Base-by-base conservation (phyloP, 30 jellyfish, hydroid and myxozoan genomes). In the Turritopsis rubra region DNA sequence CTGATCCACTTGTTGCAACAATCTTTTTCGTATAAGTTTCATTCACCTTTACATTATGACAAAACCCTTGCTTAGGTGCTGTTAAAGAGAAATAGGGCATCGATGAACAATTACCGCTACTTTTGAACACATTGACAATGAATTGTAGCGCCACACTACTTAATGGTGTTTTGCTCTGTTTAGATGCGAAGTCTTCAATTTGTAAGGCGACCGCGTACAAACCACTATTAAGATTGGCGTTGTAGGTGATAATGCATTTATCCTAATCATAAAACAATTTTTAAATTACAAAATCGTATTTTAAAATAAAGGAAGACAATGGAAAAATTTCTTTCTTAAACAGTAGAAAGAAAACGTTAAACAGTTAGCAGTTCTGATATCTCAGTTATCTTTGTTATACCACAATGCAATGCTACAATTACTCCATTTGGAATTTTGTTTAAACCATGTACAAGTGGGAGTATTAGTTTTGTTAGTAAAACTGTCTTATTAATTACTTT, bases 161-260 rank as follows among this genome's bases (percentile, higher is more conserved):
- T 28, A 75, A 20, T 0, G 83, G 83, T 8, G 41, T 31, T 1
- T 25, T 75, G 25, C 19, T 9, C 7, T 27, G 25, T 21, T 28
- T 28, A 9, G 83, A 75, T 75, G 83, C 74, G 41, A 22, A 75
- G 75, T 75, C 83, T 1, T 75, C 83, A 0, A 75, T 75, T 75
- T 75, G 83, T n/a, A 75, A 13, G 25, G 83, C 52, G 22, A 75
- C 60, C 28, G n/a, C 65, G 22, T n/a, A 75, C 22, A 75, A 75
- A 21, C 83, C 83, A 9, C 7, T 75, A 16, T 9, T 16, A 17
- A n/a, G 75, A 29, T 28, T 75, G 8, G 83, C 74, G n/a, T 75
- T 75, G 68, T 13, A 75, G 5, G 75, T 26, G 9, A 75, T 22
- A 29, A 31, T 31, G 8, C 83, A 75, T 26, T 75, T 75, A 7